Evolutionary conservation across 2,797 vertebrate genomes (phyloP), one percentile per base, ranked within the genome.

Genomic region (Fistularia tabacaria): DNA sequence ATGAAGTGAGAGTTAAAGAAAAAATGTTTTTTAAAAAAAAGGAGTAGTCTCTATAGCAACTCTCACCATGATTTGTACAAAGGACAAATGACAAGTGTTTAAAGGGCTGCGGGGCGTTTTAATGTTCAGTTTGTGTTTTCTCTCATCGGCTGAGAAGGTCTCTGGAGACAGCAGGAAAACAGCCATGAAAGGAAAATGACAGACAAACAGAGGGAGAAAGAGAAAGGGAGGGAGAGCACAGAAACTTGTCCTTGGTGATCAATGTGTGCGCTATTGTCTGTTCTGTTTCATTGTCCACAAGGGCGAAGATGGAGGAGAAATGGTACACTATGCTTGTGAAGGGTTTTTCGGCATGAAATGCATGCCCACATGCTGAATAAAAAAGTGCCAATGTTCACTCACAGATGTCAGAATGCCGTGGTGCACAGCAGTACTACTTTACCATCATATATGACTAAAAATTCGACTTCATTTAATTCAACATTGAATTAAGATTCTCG

Each of bases 61-160:
- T 78, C 79, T 75, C 7, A 36, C 70, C 70, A 66, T 70, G 76
- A 81, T 87, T 87, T 54, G 61, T 67, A 81, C 76, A 87, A 85
- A 86, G 81, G 81, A 84, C 73, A 85, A 85, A 85, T 81, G 84
- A 85, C 85, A 80, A 86, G 76, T 82, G 86, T 85, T 85, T 85
- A 84, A 86, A 86, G 71, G 77, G 74, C 85, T 74, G 79, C 50
- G 38, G 83, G 14, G 81, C n/a, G 46, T 84, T 85, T 83, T 80
- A 78, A 86, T 86, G 84, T 73, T 83, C 52, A 53, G 68, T 79
- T 81, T 81, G 72, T 78, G 75, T 74, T 73, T 74, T 80, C 74
- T 85, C 73, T 83, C 47, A 56, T 74, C 55, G 51, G 57, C 76
- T 65, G 62, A 82, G 76, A 73, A 74, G 69, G 75, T 86, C 86